Evolutionary conservation across 2,888 invertebrate species (phyloP).

Genomic region (Hymenopus coronatus): DNA sequence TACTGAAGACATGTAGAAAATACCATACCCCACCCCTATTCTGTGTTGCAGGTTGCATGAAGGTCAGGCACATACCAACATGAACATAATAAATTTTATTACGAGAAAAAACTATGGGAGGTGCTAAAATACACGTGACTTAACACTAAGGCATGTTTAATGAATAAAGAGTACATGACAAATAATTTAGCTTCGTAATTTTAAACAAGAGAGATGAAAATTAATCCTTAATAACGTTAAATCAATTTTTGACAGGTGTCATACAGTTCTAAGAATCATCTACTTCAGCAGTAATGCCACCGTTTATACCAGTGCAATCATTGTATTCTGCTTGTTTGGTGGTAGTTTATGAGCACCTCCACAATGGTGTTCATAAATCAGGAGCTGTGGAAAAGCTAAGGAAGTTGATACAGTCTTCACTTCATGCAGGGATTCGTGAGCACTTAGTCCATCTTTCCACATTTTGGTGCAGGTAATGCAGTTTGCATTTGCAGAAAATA

Average conservation of each 20-base stretch:
- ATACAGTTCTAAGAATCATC: not conserved
- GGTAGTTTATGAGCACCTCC: constrained; percentile 20
- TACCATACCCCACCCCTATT: not conserved
- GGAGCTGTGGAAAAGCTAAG: constrained; percentile 25
- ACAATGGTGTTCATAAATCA: constrained; percentile 11
- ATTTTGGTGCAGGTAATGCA: constrained; percentile 31
- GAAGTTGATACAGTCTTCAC: constrained; percentile 24
- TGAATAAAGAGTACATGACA: not conserved
- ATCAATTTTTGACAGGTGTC: not conserved
- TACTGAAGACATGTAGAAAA: not conserved
- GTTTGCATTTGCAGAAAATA: not conserved
- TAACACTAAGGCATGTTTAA: not conserved
- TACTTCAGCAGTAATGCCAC: constrained; percentile 30
- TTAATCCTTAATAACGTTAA: not conserved
- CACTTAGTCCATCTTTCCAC: constrained; percentile 38
- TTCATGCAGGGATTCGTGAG: constrained; percentile 38
- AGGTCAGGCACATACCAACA: constrained; percentile 3
- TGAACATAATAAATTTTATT: not conserved
- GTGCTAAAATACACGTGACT: not conserved
- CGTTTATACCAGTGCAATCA: constrained; percentile 33
- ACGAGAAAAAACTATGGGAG: not conserved
- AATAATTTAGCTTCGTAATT: not conserved
- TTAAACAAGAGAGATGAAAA: not conserved
- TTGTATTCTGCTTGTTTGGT: constrained; percentile 27
- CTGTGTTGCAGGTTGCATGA: not conserved